Percentiles rank a stretch among this genome's conserved stretches.
Evolutionary conservation across 2,113 vertebrate species (phyloP).

Genomic region (Tragelaphus strepsiceros): DNA sequence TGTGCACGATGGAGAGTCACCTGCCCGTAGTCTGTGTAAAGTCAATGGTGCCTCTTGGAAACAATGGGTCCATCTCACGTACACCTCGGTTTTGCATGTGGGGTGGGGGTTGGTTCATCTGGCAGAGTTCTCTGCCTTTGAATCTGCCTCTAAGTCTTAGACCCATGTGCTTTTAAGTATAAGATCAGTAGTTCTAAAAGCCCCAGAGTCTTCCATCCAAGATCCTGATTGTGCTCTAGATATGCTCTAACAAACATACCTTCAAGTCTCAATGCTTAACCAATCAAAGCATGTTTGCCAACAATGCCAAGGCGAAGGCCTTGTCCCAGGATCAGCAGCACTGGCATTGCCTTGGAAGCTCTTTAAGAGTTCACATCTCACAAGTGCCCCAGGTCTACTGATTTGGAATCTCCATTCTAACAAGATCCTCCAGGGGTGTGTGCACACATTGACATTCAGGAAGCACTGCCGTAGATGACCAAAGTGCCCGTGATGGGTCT

Average conservation of each 20-base stretch:
- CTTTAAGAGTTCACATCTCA: neutral
- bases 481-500: neutral
- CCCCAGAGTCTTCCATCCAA: neutral
- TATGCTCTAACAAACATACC: neutral
- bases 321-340: neutral
- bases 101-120: neutral
- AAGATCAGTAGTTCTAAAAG: neutral
- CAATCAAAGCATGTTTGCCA: neutral
- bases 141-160: neutral
- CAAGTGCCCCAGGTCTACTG: neutral
- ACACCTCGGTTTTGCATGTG: no score
- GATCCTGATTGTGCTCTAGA: no score
- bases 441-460: neutral
- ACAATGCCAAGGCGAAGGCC: neutral
- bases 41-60: neutral
- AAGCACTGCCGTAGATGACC: neutral
- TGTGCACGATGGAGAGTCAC: neutral
- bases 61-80: neutral
- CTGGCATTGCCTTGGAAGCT: no score
- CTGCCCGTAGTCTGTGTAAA: neutral
- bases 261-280: neutral
- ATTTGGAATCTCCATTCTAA: neutral
- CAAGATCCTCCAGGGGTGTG: neutral
- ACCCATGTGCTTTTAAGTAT: neutral
- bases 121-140: neutral